phyloP scores from a whole-genome alignment of 2,797 vertebrate genomes.

The Pangasius djambal region DNA sequence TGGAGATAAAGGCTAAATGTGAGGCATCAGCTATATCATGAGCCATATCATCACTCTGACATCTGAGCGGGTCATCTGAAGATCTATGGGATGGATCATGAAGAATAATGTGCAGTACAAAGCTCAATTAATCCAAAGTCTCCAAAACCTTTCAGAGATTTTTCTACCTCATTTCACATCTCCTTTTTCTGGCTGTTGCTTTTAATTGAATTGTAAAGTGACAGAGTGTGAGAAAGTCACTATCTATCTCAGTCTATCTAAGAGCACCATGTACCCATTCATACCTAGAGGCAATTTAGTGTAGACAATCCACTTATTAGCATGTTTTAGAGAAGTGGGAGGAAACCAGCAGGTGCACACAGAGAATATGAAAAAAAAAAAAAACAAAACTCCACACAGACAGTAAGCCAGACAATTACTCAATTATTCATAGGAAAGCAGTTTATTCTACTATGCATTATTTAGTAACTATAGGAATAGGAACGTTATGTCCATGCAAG shows the following conservation, averaged over 20 bases:
- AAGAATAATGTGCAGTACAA: not conserved
- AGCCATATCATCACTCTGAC: not conserved
- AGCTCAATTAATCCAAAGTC: not conserved
- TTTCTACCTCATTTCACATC: not conserved
- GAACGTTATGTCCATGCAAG: not conserved
- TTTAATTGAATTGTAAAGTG: not conserved
- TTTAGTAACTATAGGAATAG: not conserved
- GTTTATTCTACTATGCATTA: not conserved
- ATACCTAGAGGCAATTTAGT: not conserved
- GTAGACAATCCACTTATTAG: not conserved
- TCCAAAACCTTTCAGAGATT: not conserved
- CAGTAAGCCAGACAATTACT: not conserved
- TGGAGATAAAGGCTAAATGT: slow-evolving; percentile 65
- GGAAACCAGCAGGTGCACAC: not conserved
- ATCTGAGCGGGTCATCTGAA: not conserved
- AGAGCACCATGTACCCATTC: not conserved
- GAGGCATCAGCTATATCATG: not conserved
- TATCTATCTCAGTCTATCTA: not conserved
- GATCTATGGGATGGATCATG: not conserved
- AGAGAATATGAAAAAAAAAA: not conserved
- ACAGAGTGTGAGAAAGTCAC: not conserved
- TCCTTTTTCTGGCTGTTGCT: not conserved
- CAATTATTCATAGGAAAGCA: not conserved
- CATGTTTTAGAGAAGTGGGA: not conserved
- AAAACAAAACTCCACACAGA: not conserved